Conservation (phyloP, 2,113 vertebrate genomes). For the Nothoprocta pentlandii region DNA sequence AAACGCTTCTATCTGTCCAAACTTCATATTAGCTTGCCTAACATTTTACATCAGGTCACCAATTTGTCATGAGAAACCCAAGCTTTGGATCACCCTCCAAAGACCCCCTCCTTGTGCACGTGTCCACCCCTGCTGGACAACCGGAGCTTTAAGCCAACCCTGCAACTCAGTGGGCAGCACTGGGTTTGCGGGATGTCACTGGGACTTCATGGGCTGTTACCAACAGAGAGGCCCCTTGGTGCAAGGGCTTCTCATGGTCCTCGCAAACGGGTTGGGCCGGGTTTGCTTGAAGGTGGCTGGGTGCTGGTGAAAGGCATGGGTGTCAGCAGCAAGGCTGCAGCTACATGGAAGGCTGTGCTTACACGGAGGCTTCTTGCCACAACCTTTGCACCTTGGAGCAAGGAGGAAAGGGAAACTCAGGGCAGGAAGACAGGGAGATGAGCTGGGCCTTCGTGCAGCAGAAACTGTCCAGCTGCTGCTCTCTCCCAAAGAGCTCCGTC, state of each 20-base stretch:
- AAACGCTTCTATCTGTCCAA: neutral
- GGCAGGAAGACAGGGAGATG: neutral
- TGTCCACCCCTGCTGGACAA: neutral
- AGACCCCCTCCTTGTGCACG: neutral
- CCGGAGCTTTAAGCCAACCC: neutral
- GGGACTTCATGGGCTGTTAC: slow-evolving; percentile 27
- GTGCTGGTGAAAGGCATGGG: neutral
- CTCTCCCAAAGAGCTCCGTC: neutral
- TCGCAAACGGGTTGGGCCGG: slow-evolving; percentile 23
- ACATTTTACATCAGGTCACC: neutral
- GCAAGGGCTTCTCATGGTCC: neutral
- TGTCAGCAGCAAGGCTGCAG: neutral
- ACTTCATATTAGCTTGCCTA: accelerated
- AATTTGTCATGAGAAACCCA: neutral
- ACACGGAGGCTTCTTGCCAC: neutral
- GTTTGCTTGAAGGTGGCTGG: slow-evolving; percentile 39
- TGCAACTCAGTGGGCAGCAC: neutral
- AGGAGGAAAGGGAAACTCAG: neutral
- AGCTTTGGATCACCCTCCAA: neutral
- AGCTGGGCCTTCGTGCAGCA: neutral
- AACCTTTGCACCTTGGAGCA: neutral
- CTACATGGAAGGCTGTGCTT: neutral
- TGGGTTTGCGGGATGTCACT: neutral
- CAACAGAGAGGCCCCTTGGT: slow-evolving; percentile 5
- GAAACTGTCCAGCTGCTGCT: neutral